These are phyloP conservation scores for Meiosimyza platycephala DNA, from an alignment of 2,888 invertebrate species.

Conservation along the genomic window DNA sequence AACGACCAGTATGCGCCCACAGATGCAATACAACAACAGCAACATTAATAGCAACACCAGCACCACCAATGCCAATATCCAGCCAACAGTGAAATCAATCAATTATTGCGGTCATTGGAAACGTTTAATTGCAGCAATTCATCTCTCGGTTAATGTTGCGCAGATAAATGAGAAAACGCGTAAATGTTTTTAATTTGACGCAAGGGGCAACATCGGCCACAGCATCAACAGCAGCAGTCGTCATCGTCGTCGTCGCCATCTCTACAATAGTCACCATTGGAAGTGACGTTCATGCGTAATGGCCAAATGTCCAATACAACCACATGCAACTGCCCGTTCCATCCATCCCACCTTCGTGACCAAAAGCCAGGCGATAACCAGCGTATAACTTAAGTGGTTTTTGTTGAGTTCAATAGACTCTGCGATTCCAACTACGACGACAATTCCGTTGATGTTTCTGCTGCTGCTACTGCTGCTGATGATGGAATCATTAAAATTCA, in stretches of 20 bases:
- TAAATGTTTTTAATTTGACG: conserved; percentile 39
- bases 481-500: conserved; percentile 30
- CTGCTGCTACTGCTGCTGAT: background rate
- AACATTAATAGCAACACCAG: background rate
- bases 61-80: background rate
- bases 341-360: background rate
- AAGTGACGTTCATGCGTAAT: background rate
- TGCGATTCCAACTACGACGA: background rate
- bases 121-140: conserved; percentile 46
- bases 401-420: conserved; percentile 14
- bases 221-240: background rate
- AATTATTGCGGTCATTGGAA: conserved; percentile 34
- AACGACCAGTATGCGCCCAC: no score
- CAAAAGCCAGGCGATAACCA: background rate
- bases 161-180: conserved; percentile 24
- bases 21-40: no score
- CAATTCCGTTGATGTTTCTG: background rate
- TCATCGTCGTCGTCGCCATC: background rate
- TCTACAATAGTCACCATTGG: background rate
- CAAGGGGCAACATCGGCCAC: conserved; percentile 2
- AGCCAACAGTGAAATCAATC: conserved; percentile 17
- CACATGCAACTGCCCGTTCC: background rate
- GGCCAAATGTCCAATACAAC: background rate
- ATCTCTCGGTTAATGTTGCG: conserved; percentile 34
- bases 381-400: conserved; percentile 17